phyloP scores from a whole-genome alignment of 2,113 vertebrate genomes.

The Glaucidium brasilianum region DNA sequence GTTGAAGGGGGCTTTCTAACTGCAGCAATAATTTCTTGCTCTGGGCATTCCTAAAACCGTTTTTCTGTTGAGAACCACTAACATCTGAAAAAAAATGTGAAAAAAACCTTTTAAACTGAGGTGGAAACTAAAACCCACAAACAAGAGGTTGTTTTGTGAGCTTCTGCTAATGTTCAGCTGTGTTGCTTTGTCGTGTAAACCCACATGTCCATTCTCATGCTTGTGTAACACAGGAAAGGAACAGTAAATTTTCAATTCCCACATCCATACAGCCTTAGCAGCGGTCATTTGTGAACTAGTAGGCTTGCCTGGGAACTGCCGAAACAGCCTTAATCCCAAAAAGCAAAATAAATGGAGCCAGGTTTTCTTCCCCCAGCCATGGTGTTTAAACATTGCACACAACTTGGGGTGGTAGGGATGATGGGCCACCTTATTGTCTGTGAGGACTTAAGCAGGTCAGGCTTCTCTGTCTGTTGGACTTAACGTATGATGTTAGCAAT shows the following conservation, averaged over 20 bases:
- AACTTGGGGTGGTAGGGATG: background rate
- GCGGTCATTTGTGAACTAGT: background rate
- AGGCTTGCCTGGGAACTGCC: background rate
- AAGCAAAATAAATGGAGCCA: background rate
- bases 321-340: background rate
- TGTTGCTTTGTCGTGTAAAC: background rate
- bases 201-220: background rate
- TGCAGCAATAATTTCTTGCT: background rate
- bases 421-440: background rate
- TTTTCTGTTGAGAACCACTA: background rate
- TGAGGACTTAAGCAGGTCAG: background rate
- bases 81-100: background rate
- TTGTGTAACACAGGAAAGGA: background rate
- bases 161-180: background rate
- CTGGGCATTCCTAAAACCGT: background rate
- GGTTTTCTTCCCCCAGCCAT: accelerated
- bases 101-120: background rate
- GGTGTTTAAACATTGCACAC: accelerated
- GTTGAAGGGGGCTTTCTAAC: background rate
- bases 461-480: background rate
- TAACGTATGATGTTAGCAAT: background rate
- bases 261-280: background rate
- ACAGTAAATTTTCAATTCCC: background rate
- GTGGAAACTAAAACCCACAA: background rate
- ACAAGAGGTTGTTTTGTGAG: background rate